These are phyloP conservation scores for Linurgus olivaceus DNA, from an alignment of 2,797 vertebrate species.

Conservation along the genomic window DNA sequence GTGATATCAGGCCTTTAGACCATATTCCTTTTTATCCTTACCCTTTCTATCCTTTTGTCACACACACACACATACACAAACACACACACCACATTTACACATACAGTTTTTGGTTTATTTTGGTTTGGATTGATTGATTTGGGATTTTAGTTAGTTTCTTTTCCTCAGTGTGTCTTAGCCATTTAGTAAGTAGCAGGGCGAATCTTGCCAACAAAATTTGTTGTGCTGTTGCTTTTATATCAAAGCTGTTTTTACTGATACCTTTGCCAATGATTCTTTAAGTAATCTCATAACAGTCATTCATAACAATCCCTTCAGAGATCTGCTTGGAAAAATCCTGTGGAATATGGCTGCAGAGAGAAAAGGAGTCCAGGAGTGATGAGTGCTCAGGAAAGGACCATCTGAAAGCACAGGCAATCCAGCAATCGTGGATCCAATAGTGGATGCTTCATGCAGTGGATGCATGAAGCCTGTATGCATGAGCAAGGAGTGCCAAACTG, in stretches of 20 bases:
- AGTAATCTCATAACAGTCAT: neutral
- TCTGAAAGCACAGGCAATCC: neutral
- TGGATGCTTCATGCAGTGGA: neutral
- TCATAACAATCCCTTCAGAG: neutral
- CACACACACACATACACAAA: neutral
- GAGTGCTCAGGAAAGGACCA: neutral
- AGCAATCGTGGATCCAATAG: neutral
- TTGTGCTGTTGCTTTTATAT: neutral
- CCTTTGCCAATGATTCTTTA: neutral
- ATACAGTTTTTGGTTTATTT: neutral
- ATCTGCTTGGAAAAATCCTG: neutral
- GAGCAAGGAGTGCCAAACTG: neutral
- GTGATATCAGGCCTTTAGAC: neutral
- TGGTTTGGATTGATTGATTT: neutral
- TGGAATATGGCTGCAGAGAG: neutral
- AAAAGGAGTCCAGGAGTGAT: neutral
- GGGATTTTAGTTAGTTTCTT: neutral
- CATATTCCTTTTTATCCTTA: neutral
- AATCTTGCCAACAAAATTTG: neutral
- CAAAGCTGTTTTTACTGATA: neutral
- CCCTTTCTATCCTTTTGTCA: neutral
- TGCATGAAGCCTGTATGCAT: neutral
- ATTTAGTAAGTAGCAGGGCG: neutral
- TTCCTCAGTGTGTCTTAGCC: neutral
- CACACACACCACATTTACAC: rapidly evolving